Evolutionary conservation across 2,888 invertebrate species (phyloP).

Genomic region (Chymomyza amoena): DNA sequence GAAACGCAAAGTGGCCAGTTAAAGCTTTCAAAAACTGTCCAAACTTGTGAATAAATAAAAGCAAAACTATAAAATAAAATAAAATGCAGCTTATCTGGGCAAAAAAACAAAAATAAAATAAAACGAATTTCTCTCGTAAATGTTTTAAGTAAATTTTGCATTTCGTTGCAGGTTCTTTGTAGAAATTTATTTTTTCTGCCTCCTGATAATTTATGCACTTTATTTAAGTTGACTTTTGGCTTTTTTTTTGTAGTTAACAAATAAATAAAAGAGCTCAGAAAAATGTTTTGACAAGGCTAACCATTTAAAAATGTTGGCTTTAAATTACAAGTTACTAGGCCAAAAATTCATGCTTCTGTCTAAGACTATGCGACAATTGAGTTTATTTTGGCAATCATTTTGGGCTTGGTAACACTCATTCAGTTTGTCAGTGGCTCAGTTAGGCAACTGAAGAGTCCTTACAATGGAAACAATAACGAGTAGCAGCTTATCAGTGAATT

Average conservation of each 20-base stretch:
- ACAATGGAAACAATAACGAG: neutral
- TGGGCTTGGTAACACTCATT: constrained; percentile 4
- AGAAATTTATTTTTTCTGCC: constrained; percentile 25
- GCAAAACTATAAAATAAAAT: constrained; percentile 1
- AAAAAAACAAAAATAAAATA: constrained; percentile 8
- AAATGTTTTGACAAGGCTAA: constrained; percentile 54
- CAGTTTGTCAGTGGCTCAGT: constrained; percentile 3
- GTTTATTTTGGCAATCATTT: constrained; percentile 31
- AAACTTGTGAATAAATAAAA: constrained; percentile 11
- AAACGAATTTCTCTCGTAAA: constrained; percentile 17
- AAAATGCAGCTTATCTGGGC: constrained; percentile 4
- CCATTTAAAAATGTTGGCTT: neutral
- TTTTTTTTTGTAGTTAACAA: constrained; percentile 53
- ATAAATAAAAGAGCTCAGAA: constrained; percentile 66
- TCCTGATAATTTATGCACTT: constrained; percentile 66
- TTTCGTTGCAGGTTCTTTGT: constrained; percentile 39
- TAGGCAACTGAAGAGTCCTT: neutral
- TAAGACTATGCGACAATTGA: constrained; percentile 7
- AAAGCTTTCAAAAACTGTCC: constrained; percentile 51
- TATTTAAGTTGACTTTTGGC: constrained; percentile 67
- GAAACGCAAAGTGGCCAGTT: constrained; percentile 68
- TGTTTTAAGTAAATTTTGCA: constrained; percentile 13
- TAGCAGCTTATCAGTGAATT: constrained; percentile 55
- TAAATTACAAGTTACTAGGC: neutral
- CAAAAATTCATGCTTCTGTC: too few species aligned